Evolutionary conservation across 2,888 invertebrate genomes (phyloP).

Genomic region (Oscheius sp.): DNA sequence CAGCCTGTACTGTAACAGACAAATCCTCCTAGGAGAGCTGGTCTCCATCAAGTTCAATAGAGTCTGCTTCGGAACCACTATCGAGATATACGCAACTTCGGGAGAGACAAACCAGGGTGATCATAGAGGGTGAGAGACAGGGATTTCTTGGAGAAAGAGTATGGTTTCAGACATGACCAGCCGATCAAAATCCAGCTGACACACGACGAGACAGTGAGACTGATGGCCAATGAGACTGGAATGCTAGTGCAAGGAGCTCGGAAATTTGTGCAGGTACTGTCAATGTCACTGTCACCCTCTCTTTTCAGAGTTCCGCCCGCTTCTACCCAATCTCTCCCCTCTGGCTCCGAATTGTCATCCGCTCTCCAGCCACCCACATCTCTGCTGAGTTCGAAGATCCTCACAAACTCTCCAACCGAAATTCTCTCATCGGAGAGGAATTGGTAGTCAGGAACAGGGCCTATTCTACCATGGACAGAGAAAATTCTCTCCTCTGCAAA

Average conservation of each 20-base stretch:
- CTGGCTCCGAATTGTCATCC: constrained; percentile 10
- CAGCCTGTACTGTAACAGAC: constrained; percentile 22
- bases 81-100: constrained; percentile 22
- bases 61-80: constrained; percentile 26
- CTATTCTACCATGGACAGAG: constrained; percentile 10
- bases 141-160: not conserved
- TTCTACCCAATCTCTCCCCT: constrained; percentile 29
- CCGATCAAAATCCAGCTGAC: constrained; percentile 18
- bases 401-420: constrained; percentile 3
- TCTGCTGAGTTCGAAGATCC: constrained; percentile 24
- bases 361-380: constrained; percentile 24
- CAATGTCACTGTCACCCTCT: not conserved
- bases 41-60: constrained; percentile 16
- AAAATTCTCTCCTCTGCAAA: constrained; percentile 24
- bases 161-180: constrained; percentile 23
- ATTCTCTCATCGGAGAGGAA: constrained; percentile 17
- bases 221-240: constrained; percentile 22
- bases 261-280: constrained; percentile 24
- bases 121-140: constrained; percentile 14
- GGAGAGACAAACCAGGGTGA: constrained; percentile 15
- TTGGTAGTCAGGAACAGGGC: constrained; percentile 15
- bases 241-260: constrained; percentile 21
- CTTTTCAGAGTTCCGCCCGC: constrained; percentile 26
- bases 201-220: constrained; percentile 23
- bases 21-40: constrained; percentile 25